Conservation (phyloP, 1,140 invertebrate species). For the Holcopasites calliopsidis region DNA sequence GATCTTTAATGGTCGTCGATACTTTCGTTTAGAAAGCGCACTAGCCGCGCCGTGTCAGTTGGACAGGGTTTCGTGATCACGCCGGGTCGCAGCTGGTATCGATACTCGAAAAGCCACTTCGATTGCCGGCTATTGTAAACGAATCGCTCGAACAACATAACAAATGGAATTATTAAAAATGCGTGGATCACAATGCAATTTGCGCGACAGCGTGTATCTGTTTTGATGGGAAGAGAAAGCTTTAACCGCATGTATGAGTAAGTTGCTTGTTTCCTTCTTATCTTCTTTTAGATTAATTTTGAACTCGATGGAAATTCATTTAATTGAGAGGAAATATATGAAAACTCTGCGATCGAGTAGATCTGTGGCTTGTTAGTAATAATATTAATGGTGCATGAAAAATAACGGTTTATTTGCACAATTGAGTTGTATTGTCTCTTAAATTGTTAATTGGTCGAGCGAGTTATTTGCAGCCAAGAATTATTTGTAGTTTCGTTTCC, state of each 20-base stretch:
- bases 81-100: conserved; percentile 1
- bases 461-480: not conserved
- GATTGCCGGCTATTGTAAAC: not conserved
- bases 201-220: not conserved
- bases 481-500: not conserved
- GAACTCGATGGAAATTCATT: not conserved
- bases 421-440: not conserved
- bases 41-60: conserved; percentile 34
- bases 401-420: not conserved
- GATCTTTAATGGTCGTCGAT: conserved; percentile 54
- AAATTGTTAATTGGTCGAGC: not conserved
- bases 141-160: not conserved
- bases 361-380: too few relatives aligned
- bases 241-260: conserved; percentile 39
- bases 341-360: too few relatives aligned
- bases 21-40: conserved; percentile 59
- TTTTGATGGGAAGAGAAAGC: conserved; percentile 12
- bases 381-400: too few relatives aligned
- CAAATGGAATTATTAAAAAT: not conserved
- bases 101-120: not conserved
- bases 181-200: not conserved
- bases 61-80: conserved; percentile 34
- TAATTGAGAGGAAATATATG: not conserved
- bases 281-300: not conserved
- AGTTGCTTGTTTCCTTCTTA: not conserved